Conservation (phyloP, 2,113 vertebrate genomes). For the Apeltes quadracus region DNA sequence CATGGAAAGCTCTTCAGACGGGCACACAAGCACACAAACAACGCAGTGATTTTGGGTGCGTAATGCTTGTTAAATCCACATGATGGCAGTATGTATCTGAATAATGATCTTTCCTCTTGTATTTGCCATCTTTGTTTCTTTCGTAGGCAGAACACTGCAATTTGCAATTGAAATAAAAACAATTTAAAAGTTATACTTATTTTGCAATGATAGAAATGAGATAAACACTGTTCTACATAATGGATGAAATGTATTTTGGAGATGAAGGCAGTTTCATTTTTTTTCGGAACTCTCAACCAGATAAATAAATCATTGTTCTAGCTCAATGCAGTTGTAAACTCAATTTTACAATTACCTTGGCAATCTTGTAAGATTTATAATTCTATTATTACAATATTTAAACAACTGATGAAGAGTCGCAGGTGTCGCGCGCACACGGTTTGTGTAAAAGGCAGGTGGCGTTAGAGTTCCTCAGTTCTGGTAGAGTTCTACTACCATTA, state of each 20-base stretch:
- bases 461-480: not conserved
- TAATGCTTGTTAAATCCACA: slow-evolving; percentile 42
- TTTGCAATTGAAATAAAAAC: not conserved
- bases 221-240: not conserved
- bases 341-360: not conserved
- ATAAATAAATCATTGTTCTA: not conserved
- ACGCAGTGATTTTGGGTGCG: not conserved
- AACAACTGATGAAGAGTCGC: not conserved
- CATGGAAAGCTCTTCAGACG: not conserved
- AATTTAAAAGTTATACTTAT: not conserved
- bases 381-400: not conserved
- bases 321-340: not conserved
- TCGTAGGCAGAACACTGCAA: not conserved
- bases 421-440: not conserved
- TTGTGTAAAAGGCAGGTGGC: slow-evolving; percentile 43
- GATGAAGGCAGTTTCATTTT: not conserved
- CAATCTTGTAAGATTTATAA: not conserved
- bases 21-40: not conserved
- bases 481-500: rapidly evolving
- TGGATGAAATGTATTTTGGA: no score
- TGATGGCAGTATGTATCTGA: slow-evolving; percentile 35
- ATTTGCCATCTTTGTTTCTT: not conserved
- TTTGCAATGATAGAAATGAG: not conserved
- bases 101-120: not conserved
- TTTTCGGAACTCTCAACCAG: not conserved